Conservation (phyloP, 1,140 invertebrate genomes). For the Lepidotrigona ventralis region DNA sequence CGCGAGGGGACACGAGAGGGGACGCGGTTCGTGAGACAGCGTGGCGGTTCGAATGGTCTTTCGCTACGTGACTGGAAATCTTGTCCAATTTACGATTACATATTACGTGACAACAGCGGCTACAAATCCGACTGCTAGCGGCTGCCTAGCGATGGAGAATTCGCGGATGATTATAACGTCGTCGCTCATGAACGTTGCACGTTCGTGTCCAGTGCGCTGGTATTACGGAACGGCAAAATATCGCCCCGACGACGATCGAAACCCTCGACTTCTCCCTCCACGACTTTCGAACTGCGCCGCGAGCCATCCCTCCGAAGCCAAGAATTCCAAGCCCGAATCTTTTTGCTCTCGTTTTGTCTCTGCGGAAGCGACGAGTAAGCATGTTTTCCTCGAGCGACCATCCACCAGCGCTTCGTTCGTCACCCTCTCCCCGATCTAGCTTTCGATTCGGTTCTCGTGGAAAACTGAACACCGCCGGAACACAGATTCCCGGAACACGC, state of each 20-base stretch:
- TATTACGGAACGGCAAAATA: background rate
- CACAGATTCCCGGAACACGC: conserved; percentile 10
- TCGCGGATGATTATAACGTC: conserved; percentile 25
- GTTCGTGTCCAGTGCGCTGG: background rate
- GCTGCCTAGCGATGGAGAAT: background rate
- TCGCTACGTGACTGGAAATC: conserved; percentile 74
- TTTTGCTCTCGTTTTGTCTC: conserved; percentile 6
- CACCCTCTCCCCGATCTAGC: too few species aligned
- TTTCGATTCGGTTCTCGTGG: background rate
- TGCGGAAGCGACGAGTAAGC: conserved; percentile 24
- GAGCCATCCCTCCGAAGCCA: conserved; percentile 1
- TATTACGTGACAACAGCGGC: conserved; percentile 69
- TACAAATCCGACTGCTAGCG: conserved; percentile 7
- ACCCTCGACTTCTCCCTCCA: background rate
- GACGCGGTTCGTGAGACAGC: conserved; percentile 56
- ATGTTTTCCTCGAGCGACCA: conserved; percentile 7
- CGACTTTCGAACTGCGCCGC: conserved; percentile 1
- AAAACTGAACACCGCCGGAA: conserved; percentile 8
- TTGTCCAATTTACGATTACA: conserved; percentile 72
- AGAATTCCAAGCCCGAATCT: background rate
- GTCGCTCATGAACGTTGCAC: background rate
- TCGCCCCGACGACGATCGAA: background rate
- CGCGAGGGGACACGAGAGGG: conserved; percentile 50
- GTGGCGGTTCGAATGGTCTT: conserved; percentile 65
- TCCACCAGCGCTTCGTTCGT: background rate